Base-by-base conservation (phyloP, 2,113 vertebrate species). In the Aldabrachelys gigantea region DNA sequence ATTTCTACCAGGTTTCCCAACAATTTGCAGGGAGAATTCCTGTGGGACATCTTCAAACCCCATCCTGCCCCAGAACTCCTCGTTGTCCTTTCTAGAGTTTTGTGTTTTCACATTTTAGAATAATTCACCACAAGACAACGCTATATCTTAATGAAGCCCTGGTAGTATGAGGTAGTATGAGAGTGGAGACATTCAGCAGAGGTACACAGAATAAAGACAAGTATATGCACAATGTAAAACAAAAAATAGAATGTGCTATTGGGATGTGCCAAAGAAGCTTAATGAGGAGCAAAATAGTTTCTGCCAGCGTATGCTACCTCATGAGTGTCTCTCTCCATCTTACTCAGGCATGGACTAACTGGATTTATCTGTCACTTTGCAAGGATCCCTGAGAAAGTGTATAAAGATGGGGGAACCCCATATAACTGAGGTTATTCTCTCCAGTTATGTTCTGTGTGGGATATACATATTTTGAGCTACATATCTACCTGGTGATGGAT, bases 121-220 rank as follows among this genome's bases (percentile, higher is more conserved):
- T 93, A 93, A 97, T 91, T 96, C 92, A 65, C 93, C 81, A 85
- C 91, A 13, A 69, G 93, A 93, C 90, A 86, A 89, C 79, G 22
- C 89, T 96, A 88, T 97, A 88, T 90, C 90, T 95, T 97, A 97
- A 97, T 91, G 96, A 97, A 95, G 91, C 91, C 95, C 96, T 96
- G 50, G 85, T 85, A 93, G 87, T 84, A 89, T 81, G 76, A 93
- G 50, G 85, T 85, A 93, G 87, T 84, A 89, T 81, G 76, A 93
- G 80, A 82, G 65, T 59, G 93, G 85, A 90, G 83, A 84, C 27
- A n/a, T 53, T 91, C 95, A 88, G 89, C 72, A 53, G 92, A 92
- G 92, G 25, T 81, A 44, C 5, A 84, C 80, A 29, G 94, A 94
- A 95, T 91, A 94, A 92, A 81, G 59, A 56, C 59, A 86, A 65